Evolutionary conservation across 2,113 vertebrate genomes (phyloP), one percentile per base, ranked within the genome.

Genomic region (Bos taurus): DNA sequence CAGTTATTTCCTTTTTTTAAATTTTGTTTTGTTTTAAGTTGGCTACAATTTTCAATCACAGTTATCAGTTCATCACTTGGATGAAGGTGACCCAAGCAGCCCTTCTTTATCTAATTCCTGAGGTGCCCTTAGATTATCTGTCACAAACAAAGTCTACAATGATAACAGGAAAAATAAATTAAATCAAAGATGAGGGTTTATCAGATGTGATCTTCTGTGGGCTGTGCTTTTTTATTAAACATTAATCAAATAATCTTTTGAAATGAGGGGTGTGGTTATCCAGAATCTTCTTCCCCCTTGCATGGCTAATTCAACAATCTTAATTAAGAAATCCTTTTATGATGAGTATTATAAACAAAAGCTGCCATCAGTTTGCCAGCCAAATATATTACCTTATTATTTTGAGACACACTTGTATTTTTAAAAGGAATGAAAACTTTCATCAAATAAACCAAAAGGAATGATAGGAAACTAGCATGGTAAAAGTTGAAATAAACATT

Each of bases 111-210:
- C 95, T 98, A 98, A 98, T 98, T 88, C 71, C 59, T 81, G 64
- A 96, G 64, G 54, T 96, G 67, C 40, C 87, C 43, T 96, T 92
- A 90, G 23, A 98, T 98, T 96, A 97, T 88, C 56, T 98, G 92
- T 94, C 82, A 64, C 40, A 95, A 95, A 80, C 89, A 71, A 97
- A 97, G 80, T 97, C 98, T 98, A 98, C 97, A 90, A 88, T 96
- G 56, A 93, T 98, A 98, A 98, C 97, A 98, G 97, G 52, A 98
- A 98, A 96, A 98, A 98, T 96, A 98, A 98, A 98, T 96, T 97
- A 98, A 99, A 97, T 98, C 67, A 97, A 98, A 98, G 77, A 97
- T 94, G 96, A 95, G n/a, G 16, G 97, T 92, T 98, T 98, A 98
- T 98, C 97, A 99, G 98, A 98, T 97, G 90, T 43, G 92, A 98